Evolutionary conservation across 1,140 invertebrate genomes (phyloP), one percentile per base, ranked within the genome.

Genomic region (Cataglyphis hispanica): DNA sequence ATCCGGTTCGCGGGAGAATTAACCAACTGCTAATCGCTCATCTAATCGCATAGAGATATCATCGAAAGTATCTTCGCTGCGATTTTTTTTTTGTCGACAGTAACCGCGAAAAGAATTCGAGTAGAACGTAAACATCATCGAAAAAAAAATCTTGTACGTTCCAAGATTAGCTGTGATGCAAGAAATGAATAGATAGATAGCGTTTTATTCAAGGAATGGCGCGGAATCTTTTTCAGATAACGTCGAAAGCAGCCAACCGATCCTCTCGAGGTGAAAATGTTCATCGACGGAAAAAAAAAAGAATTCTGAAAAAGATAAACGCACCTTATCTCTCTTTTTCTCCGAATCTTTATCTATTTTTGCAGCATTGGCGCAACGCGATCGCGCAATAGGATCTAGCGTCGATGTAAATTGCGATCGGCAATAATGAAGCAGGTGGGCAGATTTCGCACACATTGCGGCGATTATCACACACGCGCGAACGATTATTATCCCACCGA

Each of bases 1-100:
- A 40, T 56, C n/a, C 69, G 1, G 84, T 81, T 72, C 19, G 50
- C 16, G 3, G 46, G 40, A 31, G 22, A 22, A 40, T 61, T n/a
- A n/a, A 22, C 50, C 67, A 25, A 1, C 40, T 19, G 13, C 3
- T 77, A 75, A 87, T 89, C 85, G 43, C 43, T 50, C 75, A 86
- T 86, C 87, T 89, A 89, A 90, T 90, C 88, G 50, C 58, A 0
- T 2, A 4, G 40, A 78, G 87, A 86, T 89, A 88, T 67, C 56
- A 27, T 31, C 16, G 53, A 83, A 83, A 83, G 53, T 83, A 16
- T 60, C 37, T 70, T 56, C n/a, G 46, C 5, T 56, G 53, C n/a
- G 37, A 80, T 56, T 84, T 74, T 72, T 56, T 83, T 63, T 70
- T 34, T 25, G 8, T 6, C 10, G 25, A 27, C 16, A 13, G 19